Evolutionary conservation across 2,888 invertebrate species (phyloP).

Genomic region (Pegoplata infirma): DNA sequence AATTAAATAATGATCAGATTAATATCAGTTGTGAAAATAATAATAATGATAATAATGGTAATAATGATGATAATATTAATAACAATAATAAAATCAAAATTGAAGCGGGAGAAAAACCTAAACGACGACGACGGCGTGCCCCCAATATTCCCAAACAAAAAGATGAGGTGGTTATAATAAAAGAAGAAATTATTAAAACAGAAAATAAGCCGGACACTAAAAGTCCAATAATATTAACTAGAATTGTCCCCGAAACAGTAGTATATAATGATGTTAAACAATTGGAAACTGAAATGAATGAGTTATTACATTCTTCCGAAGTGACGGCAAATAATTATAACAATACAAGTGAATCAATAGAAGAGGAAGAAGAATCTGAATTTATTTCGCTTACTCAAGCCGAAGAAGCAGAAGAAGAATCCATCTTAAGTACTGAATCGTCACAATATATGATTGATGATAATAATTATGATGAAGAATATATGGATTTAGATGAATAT

Average conservation of each 20-base stretch:
- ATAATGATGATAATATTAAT: constrained; percentile 1
- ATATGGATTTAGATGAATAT: constrained; percentile 37
- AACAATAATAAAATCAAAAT: constrained; percentile 28
- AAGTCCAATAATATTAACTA: neutral
- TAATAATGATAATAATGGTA: constrained; percentile 9
- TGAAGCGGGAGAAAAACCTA: constrained; percentile 38
- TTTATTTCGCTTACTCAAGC: neutral
- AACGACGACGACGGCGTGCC: constrained; percentile 43
- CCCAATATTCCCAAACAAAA: constrained; percentile 26
- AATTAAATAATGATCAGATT: constrained; percentile 25
- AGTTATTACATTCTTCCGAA: constrained; percentile 38
- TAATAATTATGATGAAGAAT: constrained; percentile 11
- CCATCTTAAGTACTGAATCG: neutral
- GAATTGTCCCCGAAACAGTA: too few relatives aligned
- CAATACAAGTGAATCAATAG: neutral
- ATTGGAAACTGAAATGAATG: constrained; percentile 45
- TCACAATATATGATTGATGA: neutral
- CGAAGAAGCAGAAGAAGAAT: constrained; percentile 6
- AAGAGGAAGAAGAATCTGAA: neutral
- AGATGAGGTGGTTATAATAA: constrained; percentile 26
- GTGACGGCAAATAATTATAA: neutral
- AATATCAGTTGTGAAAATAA: constrained; percentile 4
- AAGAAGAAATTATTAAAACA: constrained; percentile 53
- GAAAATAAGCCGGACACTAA: constrained; percentile 26
- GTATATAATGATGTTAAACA: constrained; percentile 32